These are phyloP conservation scores for Rhinogobio ventralis DNA, from an alignment of 2,797 vertebrate species.

Conservation along the genomic window DNA sequence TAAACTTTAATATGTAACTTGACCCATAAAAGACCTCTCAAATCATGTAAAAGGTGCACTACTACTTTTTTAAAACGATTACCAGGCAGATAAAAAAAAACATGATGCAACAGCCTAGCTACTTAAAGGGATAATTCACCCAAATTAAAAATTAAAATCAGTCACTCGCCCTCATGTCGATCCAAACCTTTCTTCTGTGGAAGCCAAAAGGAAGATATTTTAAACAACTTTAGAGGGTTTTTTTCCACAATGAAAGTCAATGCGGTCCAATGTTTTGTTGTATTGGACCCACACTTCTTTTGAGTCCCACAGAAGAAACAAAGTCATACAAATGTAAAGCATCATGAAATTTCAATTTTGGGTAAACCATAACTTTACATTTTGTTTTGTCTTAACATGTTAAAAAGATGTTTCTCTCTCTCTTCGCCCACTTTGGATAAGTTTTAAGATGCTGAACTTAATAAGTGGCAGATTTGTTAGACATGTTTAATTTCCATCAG, in stretches of 20 bases:
- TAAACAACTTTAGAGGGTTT: background rate
- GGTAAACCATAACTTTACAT: background rate
- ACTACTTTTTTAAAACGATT: background rate
- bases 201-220: background rate
- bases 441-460: constrained; percentile 19
- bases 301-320: background rate
- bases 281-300: background rate
- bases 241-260: background rate
- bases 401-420: constrained; percentile 1
- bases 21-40: background rate
- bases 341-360: background rate
- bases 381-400: constrained; percentile 58
- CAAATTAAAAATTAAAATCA: background rate
- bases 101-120: background rate
- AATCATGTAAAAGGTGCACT: background rate
- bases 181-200: background rate
- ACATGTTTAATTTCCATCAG: constrained; percentile 81
- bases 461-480: constrained; percentile 70
- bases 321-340: background rate
- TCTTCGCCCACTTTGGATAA: background rate
- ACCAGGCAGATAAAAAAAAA: background rate
- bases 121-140: background rate
- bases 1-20: background rate
- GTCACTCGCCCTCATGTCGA: background rate
- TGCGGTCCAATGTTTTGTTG: background rate